These are phyloP conservation scores for Spilogale gracilis DNA, from an alignment of 2,113 vertebrate genomes.

Conservation along the genomic window DNA sequence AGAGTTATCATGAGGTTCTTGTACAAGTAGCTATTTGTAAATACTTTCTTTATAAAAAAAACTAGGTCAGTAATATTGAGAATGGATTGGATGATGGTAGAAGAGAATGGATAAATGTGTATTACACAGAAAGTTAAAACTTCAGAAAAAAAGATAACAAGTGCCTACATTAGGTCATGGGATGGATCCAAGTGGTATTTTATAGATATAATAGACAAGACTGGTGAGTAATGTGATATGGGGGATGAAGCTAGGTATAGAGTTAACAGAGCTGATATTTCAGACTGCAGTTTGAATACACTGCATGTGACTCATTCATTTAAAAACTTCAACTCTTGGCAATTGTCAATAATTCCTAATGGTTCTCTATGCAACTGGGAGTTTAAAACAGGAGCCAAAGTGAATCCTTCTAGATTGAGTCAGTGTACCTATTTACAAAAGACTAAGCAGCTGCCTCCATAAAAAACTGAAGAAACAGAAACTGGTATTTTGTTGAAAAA, in stretches of 20 bases:
- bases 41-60: constrained; percentile 17
- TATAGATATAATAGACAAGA: not conserved
- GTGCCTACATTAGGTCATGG: not conserved
- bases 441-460: not conserved
- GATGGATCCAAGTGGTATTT: not conserved
- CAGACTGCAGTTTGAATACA: not conserved
- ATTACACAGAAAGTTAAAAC: not conserved
- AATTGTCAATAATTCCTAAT: not conserved
- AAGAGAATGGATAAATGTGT: not conserved
- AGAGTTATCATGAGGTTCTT: not conserved
- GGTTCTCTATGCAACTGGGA: not conserved
- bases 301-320: not conserved
- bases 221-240: not conserved
- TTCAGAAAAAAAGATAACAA: not conserved
- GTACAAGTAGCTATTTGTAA: not conserved
- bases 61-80: not conserved
- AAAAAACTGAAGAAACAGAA: constrained; percentile 33
- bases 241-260: not conserved
- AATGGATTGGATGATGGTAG: not conserved
- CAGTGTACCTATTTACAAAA: not conserved
- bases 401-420: not conserved
- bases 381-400: not conserved
- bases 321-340: not conserved
- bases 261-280: not conserved
- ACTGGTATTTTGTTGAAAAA: constrained; percentile 15